These are phyloP conservation scores for Gadus macrocephalus DNA, from an alignment of 2,113 vertebrate species.

Conservation along the genomic window DNA sequence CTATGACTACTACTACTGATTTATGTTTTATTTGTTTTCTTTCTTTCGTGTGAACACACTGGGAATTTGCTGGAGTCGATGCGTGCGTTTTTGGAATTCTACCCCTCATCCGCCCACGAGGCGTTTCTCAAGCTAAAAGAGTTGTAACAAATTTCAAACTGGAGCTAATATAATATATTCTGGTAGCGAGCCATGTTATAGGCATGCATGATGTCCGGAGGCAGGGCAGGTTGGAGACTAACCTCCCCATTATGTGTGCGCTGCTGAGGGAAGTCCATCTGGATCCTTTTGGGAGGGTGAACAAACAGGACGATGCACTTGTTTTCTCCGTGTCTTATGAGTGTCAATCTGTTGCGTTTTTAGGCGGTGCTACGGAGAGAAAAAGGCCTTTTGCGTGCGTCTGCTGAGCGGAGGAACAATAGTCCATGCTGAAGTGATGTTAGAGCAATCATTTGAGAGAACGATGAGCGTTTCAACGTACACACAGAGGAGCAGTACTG, in stretches of 20 bases:
- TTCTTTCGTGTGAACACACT: conserved; percentile 23
- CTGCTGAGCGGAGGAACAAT: conserved; percentile 18
- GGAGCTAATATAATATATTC: conserved; percentile 34
- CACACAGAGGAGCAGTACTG: conserved; percentile 61
- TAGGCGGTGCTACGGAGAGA: conserved; percentile 28
- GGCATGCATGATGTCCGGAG: conserved; percentile 21
- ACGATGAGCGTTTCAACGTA: conserved; percentile 48
- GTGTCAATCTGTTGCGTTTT: conserved; percentile 44
- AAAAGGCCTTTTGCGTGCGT: conserved; percentile 21
- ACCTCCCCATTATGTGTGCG: conserved; percentile 29
- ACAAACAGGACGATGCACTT: conserved; percentile 64
- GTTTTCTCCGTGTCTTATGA: conserved; percentile 50
- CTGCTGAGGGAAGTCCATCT: conserved; percentile 39
- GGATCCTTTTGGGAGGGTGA: conserved; percentile 45
- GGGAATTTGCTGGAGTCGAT: conserved; percentile 40
- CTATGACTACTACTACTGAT: conserved; percentile 46
- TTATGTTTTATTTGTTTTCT: conserved; percentile 25
- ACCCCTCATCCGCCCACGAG: conserved; percentile 24
- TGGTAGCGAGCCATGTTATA: conserved; percentile 35
- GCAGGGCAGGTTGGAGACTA: conserved; percentile 27
- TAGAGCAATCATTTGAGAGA: conserved; percentile 58
- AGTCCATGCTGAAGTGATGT: conserved; percentile 52
- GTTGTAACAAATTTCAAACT: conserved; percentile 51
- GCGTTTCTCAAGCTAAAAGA: conserved; percentile 56
- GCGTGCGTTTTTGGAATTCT: conserved; percentile 45